Base-by-base conservation (phyloP, 2,113 vertebrate species). In the Paramormyrops kingsleyae region DNA sequence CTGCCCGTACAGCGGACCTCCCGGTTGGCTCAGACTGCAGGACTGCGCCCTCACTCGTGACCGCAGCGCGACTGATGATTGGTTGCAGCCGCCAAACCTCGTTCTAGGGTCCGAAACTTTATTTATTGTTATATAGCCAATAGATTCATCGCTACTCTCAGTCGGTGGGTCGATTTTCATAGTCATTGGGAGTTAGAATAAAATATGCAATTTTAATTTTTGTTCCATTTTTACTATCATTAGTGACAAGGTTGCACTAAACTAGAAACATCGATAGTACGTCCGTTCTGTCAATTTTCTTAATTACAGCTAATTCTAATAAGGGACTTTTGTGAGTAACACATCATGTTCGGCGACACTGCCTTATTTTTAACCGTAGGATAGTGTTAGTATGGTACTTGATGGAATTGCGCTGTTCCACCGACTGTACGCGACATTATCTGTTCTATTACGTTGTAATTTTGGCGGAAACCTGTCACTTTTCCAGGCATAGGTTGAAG, bases 11-110 rank as follows among this genome's bases (percentile, higher is more conserved):
- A 15, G 27, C 77, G 39, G 83, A 83, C 91, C 42, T 91, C 49
- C 62, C 62, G 49, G 83, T 92, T 91, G 91, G 91, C 85, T 49
- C 86, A 49, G 5, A n/a, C 31, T 19, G 62, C 62, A n/a, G 74
- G 90, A 94, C 93, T 92, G 91, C 92, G 91, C 90, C 91, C 35
- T 53, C 89, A 90, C 94, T 94, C 94, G 93, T 95, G 94, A 95
- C 91, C 90, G 1, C 0, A 0, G 1, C 2, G 74, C 91, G 90
- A 92, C 91, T 19, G 94, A 89, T 90, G 83, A 91, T 90, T 88
- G 87, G 39, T 24, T 70, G 35, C 3, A 31, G 8, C 35, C 85
- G 21, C 85, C 50, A 52, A 13, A 35, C 39, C 87, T 62, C 35
- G 39, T 52, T 59, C 39, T 39, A 35, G 42, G 27, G 39, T 88